These are phyloP conservation scores for Bombylius major DNA, from an alignment of 2,888 invertebrate species.

Conservation along the genomic window DNA sequence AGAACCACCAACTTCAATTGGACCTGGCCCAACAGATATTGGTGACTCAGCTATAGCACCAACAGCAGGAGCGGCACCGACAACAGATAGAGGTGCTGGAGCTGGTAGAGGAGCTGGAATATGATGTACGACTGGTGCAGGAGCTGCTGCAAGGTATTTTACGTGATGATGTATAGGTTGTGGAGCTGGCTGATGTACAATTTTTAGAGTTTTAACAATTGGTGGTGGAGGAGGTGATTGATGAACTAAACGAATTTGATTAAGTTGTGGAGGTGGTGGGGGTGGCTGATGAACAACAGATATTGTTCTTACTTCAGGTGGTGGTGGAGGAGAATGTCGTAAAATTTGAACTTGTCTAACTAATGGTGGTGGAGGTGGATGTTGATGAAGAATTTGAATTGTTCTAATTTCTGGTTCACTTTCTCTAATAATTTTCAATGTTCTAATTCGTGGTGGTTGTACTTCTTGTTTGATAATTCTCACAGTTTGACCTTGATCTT, in stretches of 20 bases:
- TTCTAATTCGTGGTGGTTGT: neutral
- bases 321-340: slow-evolving; percentile 2
- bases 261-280: neutral
- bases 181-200: neutral
- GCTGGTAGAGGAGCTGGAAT: neutral
- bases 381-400: slow-evolving; percentile 1
- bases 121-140: neutral
- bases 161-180: neutral
- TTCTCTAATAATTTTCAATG: neutral
- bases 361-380: slow-evolving; percentile 4
- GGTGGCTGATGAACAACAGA: slow-evolving; percentile 1
- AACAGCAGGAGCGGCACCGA: too few relatives aligned
- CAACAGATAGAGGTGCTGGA: too few relatives aligned
- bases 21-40: too few relatives aligned
- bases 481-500: neutral
- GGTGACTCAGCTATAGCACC: too few relatives aligned
- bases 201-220: neutral
- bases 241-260: neutral
- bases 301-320: slow-evolving; percentile 2
- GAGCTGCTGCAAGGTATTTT: neutral
- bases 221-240: neutral
- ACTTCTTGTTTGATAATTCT: neutral
- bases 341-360: slow-evolving; percentile 2
- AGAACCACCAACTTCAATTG: too few relatives aligned
- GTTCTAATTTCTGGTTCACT: slow-evolving; percentile 4